Conservation (phyloP, 2,888 invertebrate species). For the Epirrhoe alternata region DNA sequence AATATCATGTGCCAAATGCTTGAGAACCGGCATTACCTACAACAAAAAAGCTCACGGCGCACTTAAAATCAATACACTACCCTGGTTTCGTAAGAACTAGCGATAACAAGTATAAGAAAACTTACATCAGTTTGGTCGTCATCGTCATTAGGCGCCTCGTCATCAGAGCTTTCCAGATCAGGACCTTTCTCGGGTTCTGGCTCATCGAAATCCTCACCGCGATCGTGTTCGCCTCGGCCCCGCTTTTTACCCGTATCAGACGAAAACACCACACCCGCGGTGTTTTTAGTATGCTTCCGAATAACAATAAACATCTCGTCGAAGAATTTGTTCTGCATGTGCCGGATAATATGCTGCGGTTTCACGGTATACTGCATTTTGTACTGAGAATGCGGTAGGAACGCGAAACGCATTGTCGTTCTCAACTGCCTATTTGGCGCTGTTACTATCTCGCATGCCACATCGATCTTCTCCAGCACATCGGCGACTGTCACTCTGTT, state of each 20-base stretch:
- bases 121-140: slow-evolving; percentile 80
- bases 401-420: slow-evolving; percentile 89
- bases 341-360: slow-evolving; percentile 88
- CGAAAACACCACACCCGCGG: slow-evolving; percentile 80
- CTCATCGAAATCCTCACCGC: slow-evolving; percentile 68
- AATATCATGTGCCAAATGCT: no score
- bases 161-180: slow-evolving; percentile 87
- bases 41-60: no score
- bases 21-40: no score
- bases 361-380: slow-evolving; percentile 89
- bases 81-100: not conserved
- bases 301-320: slow-evolving; percentile 87
- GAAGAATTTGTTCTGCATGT: slow-evolving; percentile 90
- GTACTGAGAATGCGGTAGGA: slow-evolving; percentile 90
- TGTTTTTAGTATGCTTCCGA: slow-evolving; percentile 84
- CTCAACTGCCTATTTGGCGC: slow-evolving; percentile 84
- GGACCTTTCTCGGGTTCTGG: slow-evolving; percentile 50
- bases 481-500: slow-evolving; percentile 92
- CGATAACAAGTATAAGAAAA: not conserved
- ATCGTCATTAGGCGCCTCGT: slow-evolving; percentile 87
- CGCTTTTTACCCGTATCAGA: slow-evolving; percentile 76
- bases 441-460: slow-evolving; percentile 85
- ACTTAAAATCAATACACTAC: no score
- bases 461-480: slow-evolving; percentile 89
- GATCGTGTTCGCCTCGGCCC: slow-evolving; percentile 64